Conservation (phyloP, 92 coral and sea anemone genomes). For the Bergia sp. region DNA sequence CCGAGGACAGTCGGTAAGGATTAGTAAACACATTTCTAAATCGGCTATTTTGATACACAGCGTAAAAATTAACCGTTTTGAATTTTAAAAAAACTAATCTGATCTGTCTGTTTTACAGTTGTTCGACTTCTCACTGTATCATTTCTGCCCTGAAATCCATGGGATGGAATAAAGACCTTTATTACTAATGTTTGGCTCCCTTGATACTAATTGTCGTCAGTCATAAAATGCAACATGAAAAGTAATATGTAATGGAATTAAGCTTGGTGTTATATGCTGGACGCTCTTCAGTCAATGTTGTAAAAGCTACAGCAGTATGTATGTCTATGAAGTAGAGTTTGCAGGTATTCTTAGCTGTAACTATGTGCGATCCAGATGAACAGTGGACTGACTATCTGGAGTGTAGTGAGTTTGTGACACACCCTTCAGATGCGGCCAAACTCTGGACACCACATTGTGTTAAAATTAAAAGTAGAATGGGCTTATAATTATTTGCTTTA, state of each 20-base stretch:
- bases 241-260: not conserved
- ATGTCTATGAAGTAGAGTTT: not conserved
- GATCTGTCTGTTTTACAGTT: no score
- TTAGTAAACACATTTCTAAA: slow-evolving; percentile 1
- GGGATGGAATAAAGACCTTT: not conserved
- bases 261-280: not conserved
- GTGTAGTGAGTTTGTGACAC: not conserved
- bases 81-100: not conserved
- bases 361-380: not conserved
- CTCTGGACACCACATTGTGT: not conserved
- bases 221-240: not conserved
- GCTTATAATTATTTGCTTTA: not conserved
- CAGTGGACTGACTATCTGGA: not conserved
- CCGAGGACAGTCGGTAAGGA: not conserved
- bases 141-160: not conserved
- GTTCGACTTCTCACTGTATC: not conserved
- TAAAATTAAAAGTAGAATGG: not conserved
- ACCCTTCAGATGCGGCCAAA: slow-evolving; percentile 1
- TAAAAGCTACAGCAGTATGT: not conserved
- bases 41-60: not conserved
- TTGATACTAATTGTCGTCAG: not conserved
- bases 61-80: not conserved
- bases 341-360: not conserved
- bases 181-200: not conserved
- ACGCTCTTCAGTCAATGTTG: not conserved